Conservation (phyloP, 2,797 vertebrate genomes). For the Tapera naevia region DNA sequence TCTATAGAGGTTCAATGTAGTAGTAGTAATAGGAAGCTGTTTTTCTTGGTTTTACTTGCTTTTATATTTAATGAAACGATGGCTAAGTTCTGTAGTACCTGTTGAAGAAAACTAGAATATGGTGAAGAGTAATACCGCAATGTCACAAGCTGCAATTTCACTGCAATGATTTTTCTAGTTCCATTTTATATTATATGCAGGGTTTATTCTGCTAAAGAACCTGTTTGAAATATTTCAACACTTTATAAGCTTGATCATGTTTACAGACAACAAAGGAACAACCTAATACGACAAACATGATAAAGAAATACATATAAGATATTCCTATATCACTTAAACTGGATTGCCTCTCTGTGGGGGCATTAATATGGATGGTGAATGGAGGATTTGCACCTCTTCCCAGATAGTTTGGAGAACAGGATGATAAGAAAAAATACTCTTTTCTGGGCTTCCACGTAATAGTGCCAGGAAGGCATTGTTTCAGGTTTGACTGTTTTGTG, state of each 20-base stretch:
- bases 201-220: neutral
- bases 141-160: neutral
- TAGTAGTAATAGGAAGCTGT: neutral
- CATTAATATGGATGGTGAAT: neutral
- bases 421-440: neutral
- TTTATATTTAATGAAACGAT: neutral
- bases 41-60: neutral
- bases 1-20: neutral
- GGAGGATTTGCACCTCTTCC: neutral
- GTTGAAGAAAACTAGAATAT: neutral
- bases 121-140: neutral
- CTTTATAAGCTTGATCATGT: neutral
- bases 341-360: neutral
- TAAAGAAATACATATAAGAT: neutral
- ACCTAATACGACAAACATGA: neutral
- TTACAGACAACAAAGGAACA: neutral
- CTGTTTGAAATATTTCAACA: neutral
- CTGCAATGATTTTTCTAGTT: neutral
- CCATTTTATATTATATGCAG: neutral
- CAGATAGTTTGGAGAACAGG: neutral
- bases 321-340: neutral
- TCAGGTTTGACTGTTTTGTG: neutral
- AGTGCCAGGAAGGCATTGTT: neutral
- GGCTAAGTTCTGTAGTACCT: neutral
- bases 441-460: neutral